Percentiles rank a stretch among this genome's conserved stretches.
phyloP scores from a whole-genome alignment of 2,113 vertebrate genomes.

The Canis aureus region DNA sequence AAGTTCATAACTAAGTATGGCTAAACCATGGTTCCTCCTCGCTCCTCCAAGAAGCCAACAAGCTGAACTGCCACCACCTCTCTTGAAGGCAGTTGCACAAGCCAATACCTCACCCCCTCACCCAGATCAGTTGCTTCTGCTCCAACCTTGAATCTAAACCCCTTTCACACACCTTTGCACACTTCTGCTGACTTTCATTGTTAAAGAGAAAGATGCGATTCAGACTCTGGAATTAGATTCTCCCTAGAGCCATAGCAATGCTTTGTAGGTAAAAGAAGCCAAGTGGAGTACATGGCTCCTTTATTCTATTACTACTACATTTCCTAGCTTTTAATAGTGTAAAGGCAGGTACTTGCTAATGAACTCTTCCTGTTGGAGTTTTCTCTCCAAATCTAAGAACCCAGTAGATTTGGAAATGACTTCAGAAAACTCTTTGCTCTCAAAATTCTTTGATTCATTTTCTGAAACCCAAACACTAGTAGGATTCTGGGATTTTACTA shows the following conservation, averaged over 20 bases:
- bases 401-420: not conserved
- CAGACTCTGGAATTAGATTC: not conserved
- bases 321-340: not conserved
- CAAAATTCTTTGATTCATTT: constrained; percentile 25
- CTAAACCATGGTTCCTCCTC: too few relatives aligned
- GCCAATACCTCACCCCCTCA: rapidly evolving
- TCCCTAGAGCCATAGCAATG: not conserved
- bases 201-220: not conserved
- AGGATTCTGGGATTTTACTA: not conserved
- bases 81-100: not conserved
- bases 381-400: not conserved
- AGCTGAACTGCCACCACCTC: too few relatives aligned
- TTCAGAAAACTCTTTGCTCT: constrained; percentile 31
- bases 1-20: not conserved
- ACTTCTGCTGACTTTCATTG: not conserved
- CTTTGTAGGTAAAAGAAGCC: not conserved
- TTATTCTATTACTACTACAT: not conserved
- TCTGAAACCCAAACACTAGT: constrained; percentile 24
- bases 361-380: not conserved
- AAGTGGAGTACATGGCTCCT: rapidly evolving
- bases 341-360: not conserved
- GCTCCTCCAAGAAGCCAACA: not conserved
- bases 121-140: too few relatives aligned
- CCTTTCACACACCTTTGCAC: not conserved
- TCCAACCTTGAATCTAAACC: not conserved